A percentile compares a stretch with the other conserved stretches of the same genome.
Conservation (phyloP, 2,888 invertebrate genomes). For the Endomychus coccineus region DNA sequence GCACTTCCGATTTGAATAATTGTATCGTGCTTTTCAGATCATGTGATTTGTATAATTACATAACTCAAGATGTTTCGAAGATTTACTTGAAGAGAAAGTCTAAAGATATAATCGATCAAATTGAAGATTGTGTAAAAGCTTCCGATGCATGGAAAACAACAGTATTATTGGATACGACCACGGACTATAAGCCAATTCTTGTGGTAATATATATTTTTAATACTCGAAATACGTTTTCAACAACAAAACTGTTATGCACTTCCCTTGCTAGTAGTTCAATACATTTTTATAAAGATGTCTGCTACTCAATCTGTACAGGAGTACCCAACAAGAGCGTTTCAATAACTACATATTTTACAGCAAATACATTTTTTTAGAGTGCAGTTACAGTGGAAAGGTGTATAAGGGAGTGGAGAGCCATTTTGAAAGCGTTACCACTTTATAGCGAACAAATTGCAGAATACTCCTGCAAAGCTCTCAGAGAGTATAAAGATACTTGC, state of each 20-base stretch:
- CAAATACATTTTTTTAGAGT: conserved; percentile 53
- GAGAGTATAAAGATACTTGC: conserved; percentile 68
- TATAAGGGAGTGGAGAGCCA: conserved; percentile 56
- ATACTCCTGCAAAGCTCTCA: conserved; percentile 62
- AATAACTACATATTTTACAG: neutral
- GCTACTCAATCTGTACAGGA: too few species aligned
- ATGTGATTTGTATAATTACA: conserved; percentile 74
- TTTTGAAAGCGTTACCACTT: conserved; percentile 64
- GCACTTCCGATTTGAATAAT: too few species aligned
- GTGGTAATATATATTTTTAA: too few species aligned
- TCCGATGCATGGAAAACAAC: conserved; percentile 74
- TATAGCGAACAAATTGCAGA: conserved; percentile 69
- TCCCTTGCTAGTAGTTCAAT: too few species aligned
- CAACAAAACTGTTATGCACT: neutral
- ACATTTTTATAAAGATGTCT: too few species aligned
- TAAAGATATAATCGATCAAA: conserved; percentile 53
- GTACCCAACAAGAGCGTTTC: conserved; percentile 2
- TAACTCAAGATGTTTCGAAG: conserved; percentile 80
- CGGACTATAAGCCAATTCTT: conserved; percentile 58
- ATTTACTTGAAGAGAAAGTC: conserved; percentile 76
- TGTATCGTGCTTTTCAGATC: conserved; percentile 42
- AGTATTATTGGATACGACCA: conserved; percentile 60
- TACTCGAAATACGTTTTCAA: conserved; percentile 5
- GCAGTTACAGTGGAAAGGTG: conserved; percentile 64
- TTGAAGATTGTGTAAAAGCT: conserved; percentile 66